Conservation (phyloP, 2,888 invertebrate species). For the Brachyptera putata region DNA sequence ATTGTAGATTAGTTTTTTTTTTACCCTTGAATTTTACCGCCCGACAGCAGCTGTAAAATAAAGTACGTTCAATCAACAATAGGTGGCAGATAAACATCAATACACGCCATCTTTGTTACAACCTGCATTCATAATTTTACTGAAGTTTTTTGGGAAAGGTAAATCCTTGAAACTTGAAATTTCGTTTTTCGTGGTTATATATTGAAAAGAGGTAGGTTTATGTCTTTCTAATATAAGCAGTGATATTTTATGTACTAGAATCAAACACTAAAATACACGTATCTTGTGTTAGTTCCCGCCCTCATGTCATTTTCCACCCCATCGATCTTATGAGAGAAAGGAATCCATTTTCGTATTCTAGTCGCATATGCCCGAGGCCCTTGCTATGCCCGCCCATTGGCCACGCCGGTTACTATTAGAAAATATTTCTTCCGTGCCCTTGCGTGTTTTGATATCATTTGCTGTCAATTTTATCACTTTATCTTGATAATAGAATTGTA, state of each 20-base stretch:
- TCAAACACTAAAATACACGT: no score
- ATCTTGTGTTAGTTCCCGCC: no score
- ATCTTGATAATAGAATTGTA: no score
- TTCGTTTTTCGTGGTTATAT: constrained; percentile 12
- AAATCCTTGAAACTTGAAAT: constrained; percentile 21
- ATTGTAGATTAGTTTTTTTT: neutral
- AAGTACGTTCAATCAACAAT: constrained; percentile 30
- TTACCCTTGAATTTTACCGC: neutral
- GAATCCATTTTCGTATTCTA: constrained; percentile 28
- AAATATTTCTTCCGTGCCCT: no score
- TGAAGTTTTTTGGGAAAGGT: constrained; percentile 24
- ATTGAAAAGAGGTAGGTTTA: neutral
- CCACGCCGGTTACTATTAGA: constrained; percentile 27
- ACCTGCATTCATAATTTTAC: constrained; percentile 29
- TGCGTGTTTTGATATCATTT: no score
- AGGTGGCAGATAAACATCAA: constrained; percentile 30
- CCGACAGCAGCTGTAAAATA: neutral
- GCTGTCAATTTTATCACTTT: no score
- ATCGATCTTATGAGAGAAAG: constrained; percentile 29
- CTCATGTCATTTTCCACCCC: constrained; percentile 7
- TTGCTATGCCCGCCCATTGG: neutral
- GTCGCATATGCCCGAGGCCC: constrained; percentile 7
- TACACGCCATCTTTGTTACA: constrained; percentile 33
- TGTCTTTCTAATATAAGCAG: no score
- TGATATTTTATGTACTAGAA: no score